phyloP scores from a whole-genome alignment of 2,888 invertebrate species.

The Ochlodes sylvanus region DNA sequence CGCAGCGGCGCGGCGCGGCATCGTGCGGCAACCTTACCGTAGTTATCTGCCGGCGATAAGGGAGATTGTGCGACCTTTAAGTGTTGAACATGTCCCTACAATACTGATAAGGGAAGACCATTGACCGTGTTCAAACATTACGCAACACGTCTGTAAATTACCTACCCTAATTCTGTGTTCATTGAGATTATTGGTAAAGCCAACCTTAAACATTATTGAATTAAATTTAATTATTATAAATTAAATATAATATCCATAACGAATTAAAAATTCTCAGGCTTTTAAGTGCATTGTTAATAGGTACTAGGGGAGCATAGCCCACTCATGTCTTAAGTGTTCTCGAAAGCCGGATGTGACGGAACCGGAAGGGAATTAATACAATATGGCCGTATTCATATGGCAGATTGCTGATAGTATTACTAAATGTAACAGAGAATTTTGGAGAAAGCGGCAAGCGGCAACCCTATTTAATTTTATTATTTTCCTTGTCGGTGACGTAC shows the following conservation, averaged over 20 bases:
- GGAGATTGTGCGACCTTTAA: constrained; percentile 78
- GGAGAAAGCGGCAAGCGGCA: constrained; percentile 13
- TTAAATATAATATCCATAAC: background rate
- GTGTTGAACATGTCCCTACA: constrained; percentile 70
- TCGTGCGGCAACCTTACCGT: constrained; percentile 71
- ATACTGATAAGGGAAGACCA: constrained; percentile 74
- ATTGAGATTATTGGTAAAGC: constrained; percentile 15
- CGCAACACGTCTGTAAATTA: constrained; percentile 32
- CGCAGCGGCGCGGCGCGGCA: constrained; percentile 63
- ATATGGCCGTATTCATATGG: constrained; percentile 36
- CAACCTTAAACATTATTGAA: background rate
- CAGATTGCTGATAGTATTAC: constrained; percentile 43
- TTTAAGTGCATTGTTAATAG: constrained; percentile 34
- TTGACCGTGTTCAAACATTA: constrained; percentile 71
- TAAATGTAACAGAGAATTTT: constrained; percentile 19
- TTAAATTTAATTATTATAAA: background rate
- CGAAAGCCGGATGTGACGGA: constrained; percentile 75
- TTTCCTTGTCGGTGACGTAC: background rate
- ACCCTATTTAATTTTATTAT: constrained; percentile 2
- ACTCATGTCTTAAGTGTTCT: constrained; percentile 67
- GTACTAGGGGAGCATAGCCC: constrained; percentile 53
- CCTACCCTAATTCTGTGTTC: constrained; percentile 30
- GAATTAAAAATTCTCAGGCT: constrained; percentile 42
- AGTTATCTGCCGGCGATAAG: constrained; percentile 76
- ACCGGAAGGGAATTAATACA: constrained; percentile 68